Evolutionary conservation across 1,140 invertebrate species (phyloP).

Genomic region (Hyphantria cunea): DNA sequence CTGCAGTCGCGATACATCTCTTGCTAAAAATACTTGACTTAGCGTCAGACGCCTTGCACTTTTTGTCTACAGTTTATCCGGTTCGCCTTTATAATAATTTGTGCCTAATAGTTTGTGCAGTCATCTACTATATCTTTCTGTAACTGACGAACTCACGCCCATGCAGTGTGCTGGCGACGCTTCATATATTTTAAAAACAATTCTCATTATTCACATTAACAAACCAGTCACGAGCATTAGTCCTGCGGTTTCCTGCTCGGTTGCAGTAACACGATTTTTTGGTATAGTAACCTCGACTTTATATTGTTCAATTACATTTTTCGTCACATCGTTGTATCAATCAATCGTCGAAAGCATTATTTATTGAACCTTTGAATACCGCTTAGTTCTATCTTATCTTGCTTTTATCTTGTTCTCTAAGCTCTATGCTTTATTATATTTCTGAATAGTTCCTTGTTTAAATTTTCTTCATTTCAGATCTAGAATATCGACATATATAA

Average conservation of each 20-base stretch:
- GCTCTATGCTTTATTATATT: no score
- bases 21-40: conserved; percentile 63
- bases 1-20: conserved; percentile 53
- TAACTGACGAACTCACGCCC: conserved; percentile 16
- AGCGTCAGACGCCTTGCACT: conserved; percentile 38
- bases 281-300: conserved; percentile 54
- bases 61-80: conserved; percentile 30
- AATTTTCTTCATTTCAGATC: no score
- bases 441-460: no score
- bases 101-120: conserved; percentile 5
- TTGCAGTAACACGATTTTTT: conserved; percentile 46
- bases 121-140: conserved; percentile 12
- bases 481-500: no score
- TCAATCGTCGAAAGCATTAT: neutral
- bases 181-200: conserved; percentile 32
- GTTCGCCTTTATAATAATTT: conserved; percentile 14
- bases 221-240: conserved; percentile 56
- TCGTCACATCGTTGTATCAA: conserved; percentile 5
- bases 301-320: conserved; percentile 26
- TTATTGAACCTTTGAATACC: no score
- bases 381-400: no score
- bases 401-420: no score
- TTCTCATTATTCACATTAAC: conserved; percentile 48
- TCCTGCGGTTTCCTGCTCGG: conserved; percentile 67
- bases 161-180: no score